A percentile compares a stretch with the other conserved stretches of the same genome.
phyloP scores from a whole-genome alignment of 2,888 invertebrate genomes.

The Lasioglossum figueresi region DNA sequence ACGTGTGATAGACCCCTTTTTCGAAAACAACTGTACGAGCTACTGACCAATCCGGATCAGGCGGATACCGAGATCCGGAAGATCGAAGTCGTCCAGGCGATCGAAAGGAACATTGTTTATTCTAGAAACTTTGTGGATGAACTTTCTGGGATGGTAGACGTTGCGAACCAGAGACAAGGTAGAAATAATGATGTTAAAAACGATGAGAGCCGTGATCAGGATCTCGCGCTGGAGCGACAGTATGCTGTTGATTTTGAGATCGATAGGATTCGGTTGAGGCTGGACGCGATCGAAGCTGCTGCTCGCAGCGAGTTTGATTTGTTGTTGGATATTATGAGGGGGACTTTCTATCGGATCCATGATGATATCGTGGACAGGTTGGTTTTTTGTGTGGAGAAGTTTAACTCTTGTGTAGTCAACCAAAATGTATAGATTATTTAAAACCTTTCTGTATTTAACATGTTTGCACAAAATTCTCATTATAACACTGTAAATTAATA shows the following conservation, averaged over 20 bases:
- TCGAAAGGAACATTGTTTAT: constrained; percentile 62
- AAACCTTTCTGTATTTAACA: too few species aligned
- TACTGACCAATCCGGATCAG: constrained; percentile 31
- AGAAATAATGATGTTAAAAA: not conserved
- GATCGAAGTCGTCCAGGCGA: constrained; percentile 46
- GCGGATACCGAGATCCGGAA: constrained; percentile 18
- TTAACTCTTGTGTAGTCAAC: too few species aligned
- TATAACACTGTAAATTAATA: too few species aligned
- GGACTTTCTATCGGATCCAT: constrained; percentile 83
- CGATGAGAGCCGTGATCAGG: constrained; percentile 1
- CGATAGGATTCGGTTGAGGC: constrained; percentile 84
- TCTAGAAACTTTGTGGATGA: constrained; percentile 57
- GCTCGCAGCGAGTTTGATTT: constrained; percentile 84
- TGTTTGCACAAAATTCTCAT: too few species aligned
- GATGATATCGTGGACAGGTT: constrained; percentile 83
- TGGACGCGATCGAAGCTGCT: constrained; percentile 82
- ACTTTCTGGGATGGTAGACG: not conserved
- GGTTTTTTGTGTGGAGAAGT: not conserved
- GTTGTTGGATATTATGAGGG: constrained; percentile 83
- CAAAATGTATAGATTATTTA: too few species aligned
- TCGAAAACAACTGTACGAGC: constrained; percentile 26
- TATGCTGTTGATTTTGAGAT: constrained; percentile 86
- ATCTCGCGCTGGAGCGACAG: constrained; percentile 86
- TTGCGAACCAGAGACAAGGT: constrained; percentile 28
- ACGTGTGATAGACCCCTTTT: not conserved